Conservation (phyloP, 1,140 invertebrate species). For the Monomorium pharaonis region DNA sequence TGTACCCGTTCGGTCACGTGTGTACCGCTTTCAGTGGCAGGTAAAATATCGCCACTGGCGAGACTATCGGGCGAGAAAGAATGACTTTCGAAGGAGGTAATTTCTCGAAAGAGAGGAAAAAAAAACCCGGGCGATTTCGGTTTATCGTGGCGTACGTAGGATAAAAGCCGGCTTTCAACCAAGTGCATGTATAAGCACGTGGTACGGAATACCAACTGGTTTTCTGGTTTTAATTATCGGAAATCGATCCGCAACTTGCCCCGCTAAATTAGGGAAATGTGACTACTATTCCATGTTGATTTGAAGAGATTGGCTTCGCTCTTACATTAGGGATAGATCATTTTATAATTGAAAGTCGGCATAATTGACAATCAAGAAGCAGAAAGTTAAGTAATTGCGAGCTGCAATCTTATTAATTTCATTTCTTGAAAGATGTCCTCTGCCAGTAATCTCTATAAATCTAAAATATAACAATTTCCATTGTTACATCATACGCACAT, state of each 20-base stretch:
- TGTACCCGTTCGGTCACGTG: slow-evolving; percentile 11
- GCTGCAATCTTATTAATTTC: background rate
- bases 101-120: background rate
- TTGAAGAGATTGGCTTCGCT: background rate
- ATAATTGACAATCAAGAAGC: slow-evolving; percentile 21
- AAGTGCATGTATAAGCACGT: background rate
- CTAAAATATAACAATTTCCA: no score
- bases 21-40: slow-evolving; percentile 36
- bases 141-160: background rate
- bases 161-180: background rate
- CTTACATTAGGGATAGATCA: background rate
- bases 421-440: background rate
- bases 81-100: slow-evolving; percentile 46
- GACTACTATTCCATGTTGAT: slow-evolving; percentile 12
- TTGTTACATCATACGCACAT: no score
- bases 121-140: background rate
- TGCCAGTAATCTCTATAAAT: background rate
- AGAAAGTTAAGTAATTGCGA: background rate
- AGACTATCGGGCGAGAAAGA: slow-evolving; percentile 38
- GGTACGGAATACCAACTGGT: slow-evolving; percentile 36
- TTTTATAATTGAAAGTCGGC: slow-evolving; percentile 15
- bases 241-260: slow-evolving; percentile 28
- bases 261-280: slow-evolving; percentile 38
- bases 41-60: slow-evolving; percentile 53
- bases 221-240: slow-evolving; percentile 57